Evolutionary conservation across 2,113 vertebrate species (phyloP).

Genomic region (Ardeotis arabs): DNA sequence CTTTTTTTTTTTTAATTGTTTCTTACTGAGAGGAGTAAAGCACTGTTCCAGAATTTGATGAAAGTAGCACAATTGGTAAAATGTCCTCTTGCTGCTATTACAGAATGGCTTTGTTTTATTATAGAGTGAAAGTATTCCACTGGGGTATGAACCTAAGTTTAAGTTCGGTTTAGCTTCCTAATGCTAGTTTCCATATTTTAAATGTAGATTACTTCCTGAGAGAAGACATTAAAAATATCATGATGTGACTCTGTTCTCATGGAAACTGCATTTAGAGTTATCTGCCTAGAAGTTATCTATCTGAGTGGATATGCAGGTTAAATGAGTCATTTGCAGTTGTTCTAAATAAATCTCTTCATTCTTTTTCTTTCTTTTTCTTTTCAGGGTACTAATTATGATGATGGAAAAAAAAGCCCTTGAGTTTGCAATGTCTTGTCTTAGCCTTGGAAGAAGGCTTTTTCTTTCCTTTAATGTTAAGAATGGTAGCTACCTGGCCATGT

Average conservation of each 20-base stretch:
- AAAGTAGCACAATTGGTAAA: not conserved
- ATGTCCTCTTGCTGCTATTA: not conserved
- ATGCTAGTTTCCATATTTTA: constrained; percentile 46
- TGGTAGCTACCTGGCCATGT: not conserved
- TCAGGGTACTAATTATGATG: constrained; percentile 64
- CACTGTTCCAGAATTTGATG: not conserved
- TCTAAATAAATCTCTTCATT: constrained; percentile 59
- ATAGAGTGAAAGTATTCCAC: not conserved
- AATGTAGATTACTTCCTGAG: constrained; percentile 62
- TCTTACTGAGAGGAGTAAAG: not conserved
- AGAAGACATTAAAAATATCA: constrained; percentile 57
- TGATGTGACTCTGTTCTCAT: constrained; percentile 57
- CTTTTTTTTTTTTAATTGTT: not conserved
- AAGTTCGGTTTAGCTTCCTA: constrained; percentile 32
- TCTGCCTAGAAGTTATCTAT: constrained; percentile 47
- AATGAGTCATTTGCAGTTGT: constrained; percentile 54
- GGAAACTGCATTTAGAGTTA: constrained; percentile 57
- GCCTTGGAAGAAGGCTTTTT: constrained; percentile 46
- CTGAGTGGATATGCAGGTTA: constrained; percentile 52
- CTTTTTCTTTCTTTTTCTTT: constrained; percentile 59
- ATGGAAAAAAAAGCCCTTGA: not conserved
- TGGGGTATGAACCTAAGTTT: not conserved
- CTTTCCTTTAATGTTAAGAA: not conserved
- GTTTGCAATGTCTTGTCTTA: constrained; percentile 46
- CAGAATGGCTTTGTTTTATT: not conserved